These are phyloP conservation scores for Dasysyrphus albostriatus DNA, from an alignment of 2,888 invertebrate species.

Conservation along the genomic window DNA sequence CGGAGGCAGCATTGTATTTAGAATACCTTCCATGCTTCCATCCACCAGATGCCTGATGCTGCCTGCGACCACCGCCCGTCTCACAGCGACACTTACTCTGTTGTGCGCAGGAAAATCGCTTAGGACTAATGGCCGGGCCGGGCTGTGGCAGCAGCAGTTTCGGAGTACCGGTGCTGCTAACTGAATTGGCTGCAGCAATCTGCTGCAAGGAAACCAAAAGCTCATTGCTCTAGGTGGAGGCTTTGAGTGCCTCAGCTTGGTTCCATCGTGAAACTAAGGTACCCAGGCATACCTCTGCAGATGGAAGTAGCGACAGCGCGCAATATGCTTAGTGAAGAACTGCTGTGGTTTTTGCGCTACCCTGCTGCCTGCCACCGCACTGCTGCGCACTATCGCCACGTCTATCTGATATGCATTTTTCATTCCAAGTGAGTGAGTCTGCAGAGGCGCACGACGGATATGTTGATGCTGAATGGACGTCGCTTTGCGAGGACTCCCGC, in stretches of 20 bases:
- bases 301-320: constrained; percentile 47
- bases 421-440: constrained; percentile 76
- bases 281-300: constrained; percentile 51
- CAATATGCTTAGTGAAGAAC: constrained; percentile 64
- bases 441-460: constrained; percentile 76
- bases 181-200: constrained; percentile 70
- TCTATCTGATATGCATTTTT: constrained; percentile 76
- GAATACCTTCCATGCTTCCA: constrained; percentile 66
- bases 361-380: constrained; percentile 49
- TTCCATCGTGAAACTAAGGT: constrained; percentile 69
- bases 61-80: constrained; percentile 44
- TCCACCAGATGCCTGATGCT: constrained; percentile 34
- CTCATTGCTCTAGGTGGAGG: constrained; percentile 65
- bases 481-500: constrained; percentile 75
- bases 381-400: constrained; percentile 73
- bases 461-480: constrained; percentile 76
- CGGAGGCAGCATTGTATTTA: constrained; percentile 64
- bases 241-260: constrained; percentile 38
- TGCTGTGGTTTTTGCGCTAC: constrained; percentile 50
- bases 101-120: constrained; percentile 68
- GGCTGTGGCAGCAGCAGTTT: constrained; percentile 28
- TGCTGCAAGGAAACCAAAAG: constrained; percentile 71
- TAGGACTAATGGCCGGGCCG: constrained; percentile 64
- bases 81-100: constrained; percentile 70
- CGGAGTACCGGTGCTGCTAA: constrained; percentile 52